Conservation (phyloP, 1,140 invertebrate genomes). For the Drosophila leontia region DNA sequence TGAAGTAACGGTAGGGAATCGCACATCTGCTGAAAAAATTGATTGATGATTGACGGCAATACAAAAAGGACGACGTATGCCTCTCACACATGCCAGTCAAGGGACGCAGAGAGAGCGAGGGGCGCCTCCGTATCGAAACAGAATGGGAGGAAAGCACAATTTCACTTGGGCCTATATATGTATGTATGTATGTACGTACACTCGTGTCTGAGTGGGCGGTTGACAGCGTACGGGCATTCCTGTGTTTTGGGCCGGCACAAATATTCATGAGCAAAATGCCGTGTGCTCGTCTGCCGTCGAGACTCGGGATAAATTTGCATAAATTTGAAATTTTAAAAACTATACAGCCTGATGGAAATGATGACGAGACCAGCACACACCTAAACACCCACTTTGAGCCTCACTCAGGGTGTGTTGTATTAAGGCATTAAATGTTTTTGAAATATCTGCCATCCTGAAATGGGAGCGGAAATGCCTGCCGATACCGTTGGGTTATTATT, state of each 20-base stretch:
- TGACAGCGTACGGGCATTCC: slow-evolving; percentile 23
- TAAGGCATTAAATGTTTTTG: slow-evolving; percentile 72
- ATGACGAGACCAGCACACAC: slow-evolving; percentile 58
- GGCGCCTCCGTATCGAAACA: slow-evolving; percentile 8
- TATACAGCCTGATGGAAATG: slow-evolving; percentile 78
- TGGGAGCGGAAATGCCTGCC: slow-evolving; percentile 13
- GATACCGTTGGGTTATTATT: slow-evolving; percentile 26
- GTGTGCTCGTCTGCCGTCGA: slow-evolving; percentile 39
- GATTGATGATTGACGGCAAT: slow-evolving; percentile 47
- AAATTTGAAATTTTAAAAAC: slow-evolving; percentile 81
- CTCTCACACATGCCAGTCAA: slow-evolving; percentile 14
- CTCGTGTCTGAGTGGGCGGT: slow-evolving; percentile 21
- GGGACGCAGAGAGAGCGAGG: neutral
- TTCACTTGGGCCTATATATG: slow-evolving; percentile 54
- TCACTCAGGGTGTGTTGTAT: slow-evolving; percentile 47
- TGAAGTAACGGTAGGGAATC: slow-evolving; percentile 40
- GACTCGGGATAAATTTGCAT: slow-evolving; percentile 66
- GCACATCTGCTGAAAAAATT: slow-evolving; percentile 77
- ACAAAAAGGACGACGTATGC: slow-evolving; percentile 36
- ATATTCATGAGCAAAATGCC: slow-evolving; percentile 76
- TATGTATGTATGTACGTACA: slow-evolving; percentile 3
- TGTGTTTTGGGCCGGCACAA: slow-evolving; percentile 47
- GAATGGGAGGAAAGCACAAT: slow-evolving; percentile 62
- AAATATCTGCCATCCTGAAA: slow-evolving; percentile 49
- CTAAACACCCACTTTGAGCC: slow-evolving; percentile 21